Evolutionary conservation across 1,140 invertebrate genomes (phyloP), one percentile per base, ranked within the genome.

Genomic region (Meteorus sp.): DNA sequence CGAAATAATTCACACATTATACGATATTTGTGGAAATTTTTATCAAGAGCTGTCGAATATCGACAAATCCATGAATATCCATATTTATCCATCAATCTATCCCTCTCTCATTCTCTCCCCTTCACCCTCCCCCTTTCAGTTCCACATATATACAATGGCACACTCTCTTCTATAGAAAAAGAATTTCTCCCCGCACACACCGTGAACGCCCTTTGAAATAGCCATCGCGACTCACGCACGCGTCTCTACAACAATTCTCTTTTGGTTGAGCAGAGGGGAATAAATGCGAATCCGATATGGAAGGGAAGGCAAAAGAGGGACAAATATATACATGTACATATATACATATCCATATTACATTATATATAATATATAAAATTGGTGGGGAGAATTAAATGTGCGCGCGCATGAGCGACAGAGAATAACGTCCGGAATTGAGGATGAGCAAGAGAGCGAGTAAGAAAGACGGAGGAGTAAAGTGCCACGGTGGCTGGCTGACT

Each of bases 401-500:
- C 59, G 39, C 54, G 25, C 44, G 39, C 23, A 50, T 37, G 7
- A 19, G 19, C 11, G 45, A 29, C 31, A 15, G 29, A 35, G 45
- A 41, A 39, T 13, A 33, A 27, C 56, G 19, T 27, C 54, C 11
- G 25, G 37, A 51, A 27, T 37, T 22, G 25, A 33, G 25, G 31
- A 47, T 35, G 22, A 33, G 45, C n/a, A 48, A 35, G 43, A 8
- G 27, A 37, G 27, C 45, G 37, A 43, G 56, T 17, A 27, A 60
- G 51, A 60, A 37, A 56, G 35, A 59, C 59, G 50, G 62, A 62
- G 52, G 59, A 29, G 64, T 64, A 65, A 72, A 76, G 73, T 76
- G 72, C 71, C 71, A 75, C 71, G 74, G 68, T 76, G 73, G 71
- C 71, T 70, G 65, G 66, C 25, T 15, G 43, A 57, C 73, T 76